phyloP scores from a whole-genome alignment of 2,888 invertebrate species.

The Encarsia formosa region DNA sequence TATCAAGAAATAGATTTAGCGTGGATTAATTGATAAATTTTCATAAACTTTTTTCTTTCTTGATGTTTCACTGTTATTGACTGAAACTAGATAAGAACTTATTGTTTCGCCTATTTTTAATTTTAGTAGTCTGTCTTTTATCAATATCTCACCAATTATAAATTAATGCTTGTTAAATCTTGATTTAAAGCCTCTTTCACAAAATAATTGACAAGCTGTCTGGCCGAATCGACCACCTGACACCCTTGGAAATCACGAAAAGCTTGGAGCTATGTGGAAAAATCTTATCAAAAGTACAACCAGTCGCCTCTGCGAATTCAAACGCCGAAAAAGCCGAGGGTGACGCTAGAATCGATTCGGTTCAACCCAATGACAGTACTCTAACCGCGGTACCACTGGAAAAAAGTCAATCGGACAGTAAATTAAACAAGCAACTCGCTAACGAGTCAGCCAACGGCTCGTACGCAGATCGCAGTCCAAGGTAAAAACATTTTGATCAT shows the following conservation, averaged over 20 bases:
- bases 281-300: conserved; percentile 72
- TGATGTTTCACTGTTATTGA: no score
- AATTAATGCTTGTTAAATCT: not conserved
- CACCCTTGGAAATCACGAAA: conserved; percentile 61
- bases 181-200: conserved; percentile 57
- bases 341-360: conserved; percentile 8
- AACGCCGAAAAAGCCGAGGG: conserved; percentile 31
- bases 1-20: no score
- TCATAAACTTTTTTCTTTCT: no score
- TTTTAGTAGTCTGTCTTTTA: not conserved
- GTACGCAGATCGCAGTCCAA: conserved; percentile 41
- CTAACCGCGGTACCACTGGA: conserved; percentile 52
- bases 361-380: conserved; percentile 32
- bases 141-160: not conserved
- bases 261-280: conserved; percentile 68
- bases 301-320: conserved; percentile 54
- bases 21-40: no score
- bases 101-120: no score
- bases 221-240: conserved; percentile 55
- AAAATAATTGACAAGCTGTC: conserved; percentile 63
- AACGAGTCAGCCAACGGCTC: conserved; percentile 31
- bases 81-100: no score
- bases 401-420: conserved; percentile 67
- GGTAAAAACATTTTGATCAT: conserved; percentile 17
- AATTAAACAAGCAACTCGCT: conserved; percentile 50